Base-by-base conservation (phyloP, 2,888 invertebrate genomes). In the Crocallis elinguaria region DNA sequence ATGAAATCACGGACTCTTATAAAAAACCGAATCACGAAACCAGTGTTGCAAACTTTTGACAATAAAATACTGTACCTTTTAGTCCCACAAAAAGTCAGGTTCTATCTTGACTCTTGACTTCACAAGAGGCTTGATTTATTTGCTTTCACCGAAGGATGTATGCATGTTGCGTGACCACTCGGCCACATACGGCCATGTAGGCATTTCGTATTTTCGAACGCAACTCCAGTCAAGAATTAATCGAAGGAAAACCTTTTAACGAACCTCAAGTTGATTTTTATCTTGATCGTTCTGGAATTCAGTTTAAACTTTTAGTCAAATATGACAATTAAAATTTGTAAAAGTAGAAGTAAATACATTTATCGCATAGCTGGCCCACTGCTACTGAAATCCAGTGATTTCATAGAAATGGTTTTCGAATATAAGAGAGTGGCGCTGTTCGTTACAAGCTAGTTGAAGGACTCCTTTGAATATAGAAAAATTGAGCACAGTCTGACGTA, bases 71-170 rank as follows among this genome's bases (percentile, higher is more conserved):
- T n/a, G n/a, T n/a, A n/a, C n/a, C n/a, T n/a, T n/a, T n/a, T n/a
- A n/a, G n/a, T n/a, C n/a, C n/a, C n/a, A n/a, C n/a, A n/a, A n/a
- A n/a, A n/a, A 23, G 6, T 23, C 23, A 23, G 7, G 3, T 25
- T 25, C 9, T 25, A 19, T 19, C 19, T 19, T 19, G 19, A 5
- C 3, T n/a, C 25, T 3, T 2, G 3, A 25, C 9, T 25, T 7
- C 4, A n/a, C n/a, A 25, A 23, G 43, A 42, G 16, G 23, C 35
- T 44, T 35, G 9, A 85, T 84, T 82, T 83, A 73, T 84, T 80
- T 78, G 81, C 88, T 88, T 89, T 89, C 88, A 84, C 89, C 75
- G 64, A 73, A 77, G 75, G 79, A 82, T 80, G 76, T 78, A 57
- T 69, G 67, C 56, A 66, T 68, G 71, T 69, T 70, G 66, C 72